Conservation (phyloP, 2,888 invertebrate species). For the Silvanus unidentatus region DNA sequence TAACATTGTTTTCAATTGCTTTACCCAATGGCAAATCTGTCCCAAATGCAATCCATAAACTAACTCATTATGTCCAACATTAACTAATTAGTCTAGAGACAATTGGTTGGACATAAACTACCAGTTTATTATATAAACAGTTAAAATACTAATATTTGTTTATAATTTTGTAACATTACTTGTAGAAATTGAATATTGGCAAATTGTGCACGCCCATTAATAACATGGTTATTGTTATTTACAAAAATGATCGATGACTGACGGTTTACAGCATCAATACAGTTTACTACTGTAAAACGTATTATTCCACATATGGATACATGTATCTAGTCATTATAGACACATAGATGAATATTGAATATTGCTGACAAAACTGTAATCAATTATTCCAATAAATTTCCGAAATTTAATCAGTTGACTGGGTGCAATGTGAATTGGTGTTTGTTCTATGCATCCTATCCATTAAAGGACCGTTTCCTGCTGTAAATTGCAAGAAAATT, state of each 20-base stretch:
- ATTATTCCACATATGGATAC: background rate
- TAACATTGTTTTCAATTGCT: too few species aligned
- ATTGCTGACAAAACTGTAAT: conserved; percentile 7
- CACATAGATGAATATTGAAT: conserved; percentile 7
- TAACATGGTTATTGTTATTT: conserved; percentile 14
- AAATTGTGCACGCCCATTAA: conserved; percentile 10
- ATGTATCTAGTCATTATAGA: background rate
- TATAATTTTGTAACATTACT: too few species aligned
- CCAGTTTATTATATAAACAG: conserved; percentile 7
- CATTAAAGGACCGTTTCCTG: too few species aligned
- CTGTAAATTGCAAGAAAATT: too few species aligned
- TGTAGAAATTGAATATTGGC: conserved; percentile 10
- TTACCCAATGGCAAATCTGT: too few species aligned
- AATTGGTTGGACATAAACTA: conserved; percentile 12
- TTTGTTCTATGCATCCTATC: too few species aligned
- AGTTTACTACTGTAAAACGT: too few species aligned
- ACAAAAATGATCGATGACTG: conserved; percentile 12
- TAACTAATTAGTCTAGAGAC: conserved; percentile 11
- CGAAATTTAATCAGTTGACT: conserved; percentile 6
- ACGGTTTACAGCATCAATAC: too few species aligned
- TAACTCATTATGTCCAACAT: conserved; percentile 5
- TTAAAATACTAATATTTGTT: conserved; percentile 11
- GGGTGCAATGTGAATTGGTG: background rate
- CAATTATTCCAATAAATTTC: conserved; percentile 11
- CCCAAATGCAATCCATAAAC: too few species aligned